A percentile compares a stretch with the other conserved stretches of the same genome.
These are phyloP conservation scores for Paramisgurnus dabryanus DNA, from an alignment of 2,113 vertebrate species.

Conservation along the genomic window DNA sequence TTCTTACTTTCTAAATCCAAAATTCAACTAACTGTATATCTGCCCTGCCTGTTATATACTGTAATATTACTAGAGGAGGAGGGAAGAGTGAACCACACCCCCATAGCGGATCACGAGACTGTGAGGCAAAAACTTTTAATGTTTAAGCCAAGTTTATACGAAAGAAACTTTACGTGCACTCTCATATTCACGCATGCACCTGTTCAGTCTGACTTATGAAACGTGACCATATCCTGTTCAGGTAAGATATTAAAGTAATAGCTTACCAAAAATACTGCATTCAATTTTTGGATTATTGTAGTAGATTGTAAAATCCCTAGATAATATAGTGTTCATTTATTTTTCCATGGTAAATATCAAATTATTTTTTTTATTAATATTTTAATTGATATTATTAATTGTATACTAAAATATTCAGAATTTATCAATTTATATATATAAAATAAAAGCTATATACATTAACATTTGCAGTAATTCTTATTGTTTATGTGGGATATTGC, in stretches of 20 bases:
- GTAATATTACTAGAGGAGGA: constrained; percentile 21
- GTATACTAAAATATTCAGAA: no score
- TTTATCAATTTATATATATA: no score
- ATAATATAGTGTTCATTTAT: no score
- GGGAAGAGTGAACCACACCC: constrained; percentile 53
- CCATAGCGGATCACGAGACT: constrained; percentile 65
- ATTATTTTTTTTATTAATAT: no score
- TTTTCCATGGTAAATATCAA: no score
- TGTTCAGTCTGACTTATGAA: neutral
- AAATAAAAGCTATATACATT: no score
- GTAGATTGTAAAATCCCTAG: no score
- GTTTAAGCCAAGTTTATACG: constrained; percentile 62
- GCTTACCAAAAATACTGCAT: neutral
- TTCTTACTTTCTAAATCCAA: neutral
- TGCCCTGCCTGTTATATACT: constrained; percentile 12
- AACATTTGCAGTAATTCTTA: no score
- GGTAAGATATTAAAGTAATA: neutral
- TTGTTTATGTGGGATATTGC: no score
- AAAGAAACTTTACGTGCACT: neutral
- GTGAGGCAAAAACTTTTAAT: constrained; percentile 58
- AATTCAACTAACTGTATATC: constrained; percentile 8
- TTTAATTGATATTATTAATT: no score
- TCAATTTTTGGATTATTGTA: no score
- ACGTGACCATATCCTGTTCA: neutral
- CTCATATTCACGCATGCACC: neutral